phyloP scores from a whole-genome alignment of 2,888 invertebrate species.

The Acrocyrtus sp. region DNA sequence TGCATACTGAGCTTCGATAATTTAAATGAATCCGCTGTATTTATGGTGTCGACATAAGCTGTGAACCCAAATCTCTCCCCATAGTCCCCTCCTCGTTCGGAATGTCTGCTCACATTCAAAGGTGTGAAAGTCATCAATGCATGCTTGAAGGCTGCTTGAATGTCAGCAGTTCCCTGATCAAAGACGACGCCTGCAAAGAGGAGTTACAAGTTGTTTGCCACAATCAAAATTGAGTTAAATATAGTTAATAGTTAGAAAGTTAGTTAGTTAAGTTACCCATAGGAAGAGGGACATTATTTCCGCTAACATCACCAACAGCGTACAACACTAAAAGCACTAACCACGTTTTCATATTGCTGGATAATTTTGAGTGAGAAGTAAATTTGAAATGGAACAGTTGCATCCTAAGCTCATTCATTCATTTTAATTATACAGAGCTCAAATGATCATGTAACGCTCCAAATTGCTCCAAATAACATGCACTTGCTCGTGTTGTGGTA shows the following conservation, averaged over 20 bases:
- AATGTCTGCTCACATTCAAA: conserved; percentile 39
- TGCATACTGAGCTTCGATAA: conserved; percentile 88
- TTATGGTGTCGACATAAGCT: conserved; percentile 78
- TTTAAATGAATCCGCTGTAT: conserved; percentile 81
- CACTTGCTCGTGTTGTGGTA: too few species aligned
- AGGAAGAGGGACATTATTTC: too few species aligned
- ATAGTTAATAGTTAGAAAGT: background rate
- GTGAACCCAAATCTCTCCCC: conserved; percentile 80
- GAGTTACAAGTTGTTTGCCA: background rate
- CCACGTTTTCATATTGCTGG: background rate
- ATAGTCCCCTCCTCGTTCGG: conserved; percentile 32
- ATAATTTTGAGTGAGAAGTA: too few species aligned
- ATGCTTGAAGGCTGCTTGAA: conserved; percentile 90
- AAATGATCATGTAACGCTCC: too few species aligned
- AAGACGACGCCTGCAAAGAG: conserved; percentile 82
- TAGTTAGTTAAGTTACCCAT: too few species aligned
- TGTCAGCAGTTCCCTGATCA: conserved; percentile 90
- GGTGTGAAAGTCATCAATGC: conserved; percentile 74
- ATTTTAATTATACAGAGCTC: too few species aligned
- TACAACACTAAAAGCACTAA: too few species aligned
- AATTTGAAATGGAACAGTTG: conserved; percentile 33
- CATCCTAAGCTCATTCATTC: too few species aligned
- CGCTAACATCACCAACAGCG: too few species aligned
- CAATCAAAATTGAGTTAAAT: background rate
- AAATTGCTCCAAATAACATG: too few species aligned